phyloP scores from a whole-genome alignment of 2,113 vertebrate species.

The Aphyosemion australe region DNA sequence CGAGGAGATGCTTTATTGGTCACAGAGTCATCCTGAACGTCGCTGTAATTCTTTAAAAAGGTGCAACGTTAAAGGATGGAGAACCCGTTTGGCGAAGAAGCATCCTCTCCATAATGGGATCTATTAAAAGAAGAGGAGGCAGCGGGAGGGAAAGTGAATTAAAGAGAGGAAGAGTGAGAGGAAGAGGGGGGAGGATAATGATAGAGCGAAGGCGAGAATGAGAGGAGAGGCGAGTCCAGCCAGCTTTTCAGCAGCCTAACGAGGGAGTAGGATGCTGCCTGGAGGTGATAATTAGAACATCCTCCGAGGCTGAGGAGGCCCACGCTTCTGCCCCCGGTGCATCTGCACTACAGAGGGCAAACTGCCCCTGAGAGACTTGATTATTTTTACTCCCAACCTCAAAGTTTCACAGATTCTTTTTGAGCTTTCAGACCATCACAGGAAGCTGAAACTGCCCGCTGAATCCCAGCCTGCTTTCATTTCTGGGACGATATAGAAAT shows the following conservation, averaged over 20 bases:
- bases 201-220: constrained; percentile 5
- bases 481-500: background rate
- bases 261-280: constrained; percentile 16
- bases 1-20: constrained; percentile 31
- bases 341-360: constrained; percentile 23
- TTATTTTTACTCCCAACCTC: background rate
- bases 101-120: constrained; percentile 20
- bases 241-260: constrained; percentile 21
- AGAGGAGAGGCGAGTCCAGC: constrained; percentile 16
- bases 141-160: constrained; percentile 4
- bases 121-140: constrained; percentile 23
- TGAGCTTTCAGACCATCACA: background rate
- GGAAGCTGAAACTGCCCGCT: constrained; percentile 2
- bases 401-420: background rate
- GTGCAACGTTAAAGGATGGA: constrained; percentile 19
- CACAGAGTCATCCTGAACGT: constrained; percentile 15
- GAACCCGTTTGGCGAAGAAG: constrained; percentile 17
- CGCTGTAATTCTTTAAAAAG: constrained; percentile 22
- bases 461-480: background rate
- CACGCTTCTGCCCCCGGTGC: constrained; percentile 18
- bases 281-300: constrained; percentile 50
- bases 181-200: constrained; percentile 18
- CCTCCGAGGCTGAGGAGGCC: constrained; percentile 30
- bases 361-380: constrained; percentile 2
- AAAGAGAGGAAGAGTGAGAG: constrained; percentile 13